Base-by-base conservation (phyloP, 1,140 invertebrate species). In the Hylyphantes graminicola region DNA sequence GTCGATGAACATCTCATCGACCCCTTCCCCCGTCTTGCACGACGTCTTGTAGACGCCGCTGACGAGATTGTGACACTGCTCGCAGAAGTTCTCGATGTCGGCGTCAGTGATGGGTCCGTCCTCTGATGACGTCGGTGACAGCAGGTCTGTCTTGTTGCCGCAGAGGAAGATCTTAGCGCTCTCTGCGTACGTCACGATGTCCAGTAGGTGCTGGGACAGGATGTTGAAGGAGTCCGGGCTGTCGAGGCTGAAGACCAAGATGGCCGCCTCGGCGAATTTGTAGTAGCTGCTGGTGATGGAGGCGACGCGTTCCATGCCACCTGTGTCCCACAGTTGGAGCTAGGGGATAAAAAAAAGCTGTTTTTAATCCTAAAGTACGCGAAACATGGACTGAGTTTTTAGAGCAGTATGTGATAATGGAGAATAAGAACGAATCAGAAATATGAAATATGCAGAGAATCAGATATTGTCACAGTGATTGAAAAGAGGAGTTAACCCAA, bases 211-310 rank as follows among this genome's bases (percentile, higher is more conserved):
- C 89, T 97, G 96, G 51, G 95, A 95, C 12, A 97, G 89, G 17
- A 95, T 92, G 90, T 97, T 95, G 91, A 98, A 97, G 15, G 96
- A 96, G 57, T 95, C 94, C 5, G 95, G 93, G 91, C 96, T 97
- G 88, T 97, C 95, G 81, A 97, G 90, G 54, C 95, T 94, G 90
- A 96, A 97, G 0, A 97, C 95, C 65, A 97, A 90, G 87, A 97
- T 94, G 70, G 95, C 96, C 81, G 95, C 96, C 89, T 97, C 95
- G 12, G 96, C 95, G 91, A 96, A 96, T 91, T 97, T 97, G 88
- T 97, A 97, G 88, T 97, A 97, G 87, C 95, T 96, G 15, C 95
- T 96, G 4, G 96, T 97, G 11, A 97, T 94, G n/a, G 95, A 96
- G 50, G 96, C 96, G 57, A 97, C 95, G 89, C 96, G 92, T 90